Percentiles rank a stretch among this genome's conserved stretches.
These are phyloP conservation scores for Tapirus indicus DNA, from an alignment of 2,797 vertebrate species.

Conservation along the genomic window DNA sequence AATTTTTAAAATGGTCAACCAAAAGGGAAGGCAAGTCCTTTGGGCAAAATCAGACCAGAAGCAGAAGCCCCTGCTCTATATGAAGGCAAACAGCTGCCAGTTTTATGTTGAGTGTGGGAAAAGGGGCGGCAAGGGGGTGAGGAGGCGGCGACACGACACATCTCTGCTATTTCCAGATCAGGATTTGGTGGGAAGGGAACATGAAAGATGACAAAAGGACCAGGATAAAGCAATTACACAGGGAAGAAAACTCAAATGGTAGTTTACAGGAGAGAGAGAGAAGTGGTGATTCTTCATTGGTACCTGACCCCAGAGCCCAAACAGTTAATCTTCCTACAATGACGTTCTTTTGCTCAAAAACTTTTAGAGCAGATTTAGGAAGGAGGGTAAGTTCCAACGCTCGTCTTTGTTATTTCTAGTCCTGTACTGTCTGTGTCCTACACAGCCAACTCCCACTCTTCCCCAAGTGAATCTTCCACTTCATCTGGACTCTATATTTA, in stretches of 20 bases:
- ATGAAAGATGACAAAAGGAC: conserved; percentile 35
- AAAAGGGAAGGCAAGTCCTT: conserved; percentile 76
- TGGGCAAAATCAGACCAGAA: conserved; percentile 70
- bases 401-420: background rate
- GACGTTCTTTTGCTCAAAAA: background rate
- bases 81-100: conserved; percentile 36
- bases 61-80: conserved; percentile 49
- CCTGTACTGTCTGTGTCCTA: background rate
- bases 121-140: background rate
- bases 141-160: too few relatives aligned
- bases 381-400: background rate
- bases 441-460: background rate
- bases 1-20: background rate
- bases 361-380: background rate
- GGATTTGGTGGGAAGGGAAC: background rate
- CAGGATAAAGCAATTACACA: background rate
- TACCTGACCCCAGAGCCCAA: conserved; percentile 2
- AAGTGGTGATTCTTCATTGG: conserved; percentile 56
- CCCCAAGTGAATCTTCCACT: background rate
- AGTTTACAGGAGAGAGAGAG: background rate
- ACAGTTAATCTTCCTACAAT: background rate
- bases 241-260: conserved; percentile 4
- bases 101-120: background rate
- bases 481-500: background rate
- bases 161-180: background rate